Evolutionary conservation across 2,888 invertebrate species (phyloP).

Genomic region (Caenorhabditis doughertyi): DNA sequence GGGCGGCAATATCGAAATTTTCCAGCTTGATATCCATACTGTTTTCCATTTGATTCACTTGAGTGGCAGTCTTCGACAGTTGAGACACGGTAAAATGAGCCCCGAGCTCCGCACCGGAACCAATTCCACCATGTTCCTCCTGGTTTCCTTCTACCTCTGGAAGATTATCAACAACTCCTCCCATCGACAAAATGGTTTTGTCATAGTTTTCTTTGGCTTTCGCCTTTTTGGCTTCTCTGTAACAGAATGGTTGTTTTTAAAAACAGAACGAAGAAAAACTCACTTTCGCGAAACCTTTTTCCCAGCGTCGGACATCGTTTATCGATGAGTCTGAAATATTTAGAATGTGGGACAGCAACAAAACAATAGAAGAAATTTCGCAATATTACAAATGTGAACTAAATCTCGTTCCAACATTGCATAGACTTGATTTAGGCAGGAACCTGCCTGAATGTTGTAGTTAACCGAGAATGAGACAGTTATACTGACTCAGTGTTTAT

Average conservation of each 20-base stretch:
- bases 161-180: slow-evolving; percentile 75
- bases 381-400: no score
- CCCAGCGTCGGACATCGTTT: slow-evolving; percentile 55
- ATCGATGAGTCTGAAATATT: not conserved
- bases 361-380: not conserved
- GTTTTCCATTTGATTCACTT: slow-evolving; percentile 88
- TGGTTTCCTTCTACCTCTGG: slow-evolving; percentile 53
- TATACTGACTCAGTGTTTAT: no score
- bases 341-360: not conserved
- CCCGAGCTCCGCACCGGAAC: slow-evolving; percentile 87
- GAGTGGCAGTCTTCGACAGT: slow-evolving; percentile 86
- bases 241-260: not conserved
- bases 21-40: slow-evolving; percentile 97
- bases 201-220: slow-evolving; percentile 77
- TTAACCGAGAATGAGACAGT: no score
- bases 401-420: no score
- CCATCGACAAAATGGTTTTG: slow-evolving; percentile 79
- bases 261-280: slow-evolving; percentile 10
- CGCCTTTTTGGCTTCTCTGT: slow-evolving; percentile 71
- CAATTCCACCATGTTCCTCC: slow-evolving; percentile 77
- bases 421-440: no score
- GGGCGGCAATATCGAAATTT: slow-evolving; percentile 97
- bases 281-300: slow-evolving; percentile 69
- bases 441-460: no score
- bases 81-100: slow-evolving; percentile 96